A percentile compares a stretch with the other conserved stretches of the same genome.
Conservation (phyloP, 2,797 vertebrate species). For the Dallia pectoralis region DNA sequence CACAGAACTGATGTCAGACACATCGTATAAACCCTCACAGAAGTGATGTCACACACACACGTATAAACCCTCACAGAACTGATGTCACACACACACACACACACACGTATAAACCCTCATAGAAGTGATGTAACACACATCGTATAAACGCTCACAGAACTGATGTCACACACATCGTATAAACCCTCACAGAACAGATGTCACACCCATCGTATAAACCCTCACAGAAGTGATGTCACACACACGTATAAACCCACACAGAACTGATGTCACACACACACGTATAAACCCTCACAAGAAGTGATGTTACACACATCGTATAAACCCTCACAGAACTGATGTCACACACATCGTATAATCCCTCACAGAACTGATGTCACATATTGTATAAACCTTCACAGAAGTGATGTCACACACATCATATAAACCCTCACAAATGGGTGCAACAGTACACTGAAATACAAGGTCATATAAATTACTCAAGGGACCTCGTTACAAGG, state of each 20-base stretch:
- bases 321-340: too few species aligned
- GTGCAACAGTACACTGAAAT: too few species aligned
- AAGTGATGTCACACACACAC: background rate
- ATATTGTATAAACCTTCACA: background rate
- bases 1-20: background rate
- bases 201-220: too few species aligned
- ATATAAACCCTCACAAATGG: too few species aligned
- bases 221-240: background rate
- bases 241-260: background rate
- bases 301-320: too few species aligned
- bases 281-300: background rate
- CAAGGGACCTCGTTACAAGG: too few species aligned
- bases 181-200: background rate
- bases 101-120: background rate
- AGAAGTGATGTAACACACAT: background rate
- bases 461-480: too few species aligned
- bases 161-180: background rate
- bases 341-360: background rate
- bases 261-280: background rate
- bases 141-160: background rate
- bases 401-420: too few species aligned
- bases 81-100: too few species aligned
- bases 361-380: background rate
- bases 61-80: background rate
- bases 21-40: too few species aligned